Conservation (phyloP, 64 coral and sea anemone genomes). For the Dendrophyllia cribrosa region DNA sequence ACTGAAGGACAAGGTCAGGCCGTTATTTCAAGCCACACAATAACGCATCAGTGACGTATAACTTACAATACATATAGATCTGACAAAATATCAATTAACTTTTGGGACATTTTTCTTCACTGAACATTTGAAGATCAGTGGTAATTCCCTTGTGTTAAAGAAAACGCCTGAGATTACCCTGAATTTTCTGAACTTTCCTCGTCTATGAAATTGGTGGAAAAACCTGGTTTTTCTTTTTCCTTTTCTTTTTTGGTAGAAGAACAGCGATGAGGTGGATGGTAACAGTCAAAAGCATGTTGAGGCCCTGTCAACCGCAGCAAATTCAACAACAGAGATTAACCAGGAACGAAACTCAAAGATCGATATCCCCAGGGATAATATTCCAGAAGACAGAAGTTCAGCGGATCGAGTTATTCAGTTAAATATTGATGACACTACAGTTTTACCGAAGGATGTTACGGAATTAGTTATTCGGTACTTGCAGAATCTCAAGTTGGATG, state of each 20-base stretch:
- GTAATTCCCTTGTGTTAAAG: no score
- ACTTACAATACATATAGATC: no score
- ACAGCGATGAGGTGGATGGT: neutral
- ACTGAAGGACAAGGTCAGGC: no score
- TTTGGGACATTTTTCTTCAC: no score
- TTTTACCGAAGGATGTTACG: constrained; percentile 17
- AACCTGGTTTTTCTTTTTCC: no score
- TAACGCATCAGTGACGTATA: no score
- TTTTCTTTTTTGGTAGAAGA: neutral
- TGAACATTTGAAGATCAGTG: no score
- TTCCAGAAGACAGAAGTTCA: neutral
- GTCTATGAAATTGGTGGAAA: no score
- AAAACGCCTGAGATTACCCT: no score
- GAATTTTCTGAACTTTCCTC: no score
- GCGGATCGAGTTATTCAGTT: neutral
- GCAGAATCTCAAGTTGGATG: constrained; percentile 8
- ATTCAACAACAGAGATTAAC: neutral
- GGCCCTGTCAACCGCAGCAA: neutral
- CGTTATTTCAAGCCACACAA: no score
- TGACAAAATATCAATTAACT: no score
- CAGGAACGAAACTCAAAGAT: neutral
- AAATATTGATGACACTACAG: constrained; percentile 1
- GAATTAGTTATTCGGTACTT: constrained; percentile 23
- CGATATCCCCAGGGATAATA: neutral
- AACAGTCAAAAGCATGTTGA: neutral